Evolutionary conservation across 2,888 invertebrate species (phyloP).

Genomic region (Perdita meconis): DNA sequence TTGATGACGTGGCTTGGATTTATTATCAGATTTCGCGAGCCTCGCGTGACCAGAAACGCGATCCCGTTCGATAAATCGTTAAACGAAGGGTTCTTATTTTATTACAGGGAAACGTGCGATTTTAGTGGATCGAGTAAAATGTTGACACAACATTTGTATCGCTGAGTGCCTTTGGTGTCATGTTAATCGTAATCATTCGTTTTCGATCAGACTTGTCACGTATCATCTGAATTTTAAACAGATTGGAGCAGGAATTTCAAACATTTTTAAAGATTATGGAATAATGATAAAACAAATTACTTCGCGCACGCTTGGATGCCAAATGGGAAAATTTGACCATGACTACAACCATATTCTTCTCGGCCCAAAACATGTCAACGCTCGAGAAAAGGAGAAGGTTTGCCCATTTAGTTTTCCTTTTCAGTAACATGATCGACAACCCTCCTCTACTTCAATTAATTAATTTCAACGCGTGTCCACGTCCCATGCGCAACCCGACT

Average conservation of each 20-base stretch:
- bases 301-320: too few relatives aligned
- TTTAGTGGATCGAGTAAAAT: slow-evolving; percentile 52
- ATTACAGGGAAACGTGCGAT: slow-evolving; percentile 39
- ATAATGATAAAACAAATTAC: too few relatives aligned
- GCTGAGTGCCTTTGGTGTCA: not conserved
- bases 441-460: too few relatives aligned
- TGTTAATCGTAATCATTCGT: not conserved
- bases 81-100: slow-evolving; percentile 61
- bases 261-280: too few relatives aligned
- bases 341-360: too few relatives aligned
- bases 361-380: too few relatives aligned
- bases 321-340: too few relatives aligned
- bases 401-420: too few relatives aligned
- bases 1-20: slow-evolving; percentile 56
- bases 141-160: slow-evolving; percentile 23
- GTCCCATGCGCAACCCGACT: too few relatives aligned
- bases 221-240: slow-evolving; percentile 34
- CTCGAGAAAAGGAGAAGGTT: too few relatives aligned
- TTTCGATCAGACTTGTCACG: slow-evolving; percentile 28
- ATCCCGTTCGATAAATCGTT: slow-evolving; percentile 58
- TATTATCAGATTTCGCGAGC: slow-evolving; percentile 57
- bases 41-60: slow-evolving; percentile 55
- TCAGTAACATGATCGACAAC: too few relatives aligned
- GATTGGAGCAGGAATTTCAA: slow-evolving; percentile 28
- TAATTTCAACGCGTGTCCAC: too few relatives aligned